phyloP scores from a whole-genome alignment of 1,140 invertebrate genomes.

The Triops longicaudatus region DNA sequence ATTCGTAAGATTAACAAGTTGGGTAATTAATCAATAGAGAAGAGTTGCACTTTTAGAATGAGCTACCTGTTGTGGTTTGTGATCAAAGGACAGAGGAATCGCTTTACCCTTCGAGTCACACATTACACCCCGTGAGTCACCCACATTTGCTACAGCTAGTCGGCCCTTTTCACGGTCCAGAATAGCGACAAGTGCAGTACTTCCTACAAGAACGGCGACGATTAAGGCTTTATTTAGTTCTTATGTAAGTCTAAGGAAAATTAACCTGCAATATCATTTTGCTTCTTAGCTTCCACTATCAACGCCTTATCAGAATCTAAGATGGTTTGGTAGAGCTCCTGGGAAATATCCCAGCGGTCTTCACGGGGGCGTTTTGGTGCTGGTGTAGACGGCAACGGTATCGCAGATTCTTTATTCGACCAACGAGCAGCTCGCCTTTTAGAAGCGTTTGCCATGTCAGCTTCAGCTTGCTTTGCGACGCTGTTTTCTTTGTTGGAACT shows the following conservation, averaged over 20 bases:
- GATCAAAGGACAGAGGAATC: slow-evolving; percentile 88
- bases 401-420: background rate
- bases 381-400: background rate
- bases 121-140: slow-evolving; percentile 90
- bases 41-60: slow-evolving; percentile 15
- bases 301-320: slow-evolving; percentile 67
- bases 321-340: slow-evolving; percentile 41
- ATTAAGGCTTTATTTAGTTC: slow-evolving; percentile 25
- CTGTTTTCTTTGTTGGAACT: slow-evolving; percentile 17
- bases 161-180: slow-evolving; percentile 57
- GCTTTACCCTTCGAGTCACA: slow-evolving; percentile 79
- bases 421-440: background rate
- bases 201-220: slow-evolving; percentile 50
- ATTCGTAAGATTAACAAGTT: slow-evolving; percentile 34
- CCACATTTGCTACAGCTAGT: slow-evolving; percentile 88
- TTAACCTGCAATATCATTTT: slow-evolving; percentile 71
- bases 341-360: slow-evolving; percentile 23
- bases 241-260: slow-evolving; percentile 24
- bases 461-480: background rate
- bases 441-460: slow-evolving; percentile 2
- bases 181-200: slow-evolving; percentile 81
- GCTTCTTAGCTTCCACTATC: slow-evolving; percentile 67
- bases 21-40: too few species aligned
- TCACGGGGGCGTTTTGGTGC: background rate
- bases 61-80: slow-evolving; percentile 85